Percentiles rank a stretch among this genome's conserved stretches.
Conservation (phyloP, 2,797 vertebrate genomes). For the Artibeus jamaicensis region DNA sequence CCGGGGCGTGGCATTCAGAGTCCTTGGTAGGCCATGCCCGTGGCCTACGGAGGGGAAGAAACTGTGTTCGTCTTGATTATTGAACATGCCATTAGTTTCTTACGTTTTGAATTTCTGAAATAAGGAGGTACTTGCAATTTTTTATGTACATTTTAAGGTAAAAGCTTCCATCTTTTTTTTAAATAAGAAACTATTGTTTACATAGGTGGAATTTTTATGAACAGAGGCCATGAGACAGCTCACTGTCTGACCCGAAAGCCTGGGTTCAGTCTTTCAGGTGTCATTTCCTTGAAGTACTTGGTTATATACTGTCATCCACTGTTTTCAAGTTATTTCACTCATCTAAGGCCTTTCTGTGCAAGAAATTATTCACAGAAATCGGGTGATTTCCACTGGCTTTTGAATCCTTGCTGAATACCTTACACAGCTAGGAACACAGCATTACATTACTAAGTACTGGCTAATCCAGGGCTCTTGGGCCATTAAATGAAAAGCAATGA, state of each 20-base stretch:
- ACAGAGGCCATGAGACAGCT: neutral
- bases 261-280: neutral
- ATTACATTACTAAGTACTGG: neutral
- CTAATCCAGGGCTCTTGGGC: neutral
- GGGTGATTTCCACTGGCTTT: neutral
- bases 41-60: rapidly evolving
- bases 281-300: neutral
- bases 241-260: neutral
- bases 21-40: neutral
- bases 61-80: neutral
- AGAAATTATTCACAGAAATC: neutral
- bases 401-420: neutral
- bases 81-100: neutral
- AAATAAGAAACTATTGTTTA: neutral
- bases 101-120: neutral
- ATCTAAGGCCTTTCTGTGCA: neutral
- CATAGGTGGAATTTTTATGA: neutral
- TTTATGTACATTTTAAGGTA: neutral
- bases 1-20: rapidly evolving
- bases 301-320: neutral
- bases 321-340: neutral
- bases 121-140: neutral
- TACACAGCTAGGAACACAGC: neutral
- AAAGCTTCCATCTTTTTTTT: neutral
- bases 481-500: neutral